These are phyloP conservation scores for Pseudochaenichthys georgianus DNA, from an alignment of 2,797 vertebrate genomes.

Conservation along the genomic window DNA sequence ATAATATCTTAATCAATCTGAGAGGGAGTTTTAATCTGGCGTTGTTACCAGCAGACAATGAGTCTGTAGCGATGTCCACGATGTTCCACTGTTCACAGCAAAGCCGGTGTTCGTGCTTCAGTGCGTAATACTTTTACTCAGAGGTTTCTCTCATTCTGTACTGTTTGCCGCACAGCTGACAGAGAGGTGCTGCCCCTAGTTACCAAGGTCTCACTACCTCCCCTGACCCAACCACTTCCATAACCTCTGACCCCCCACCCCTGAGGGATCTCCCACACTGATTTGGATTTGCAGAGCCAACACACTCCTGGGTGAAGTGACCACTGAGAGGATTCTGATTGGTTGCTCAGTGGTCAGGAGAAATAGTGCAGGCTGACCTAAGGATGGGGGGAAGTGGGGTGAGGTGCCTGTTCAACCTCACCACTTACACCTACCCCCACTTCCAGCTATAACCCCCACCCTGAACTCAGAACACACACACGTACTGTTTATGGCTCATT, in stretches of 20 bases:
- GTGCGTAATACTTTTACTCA: constrained; percentile 11
- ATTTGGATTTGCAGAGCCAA: constrained; percentile 44
- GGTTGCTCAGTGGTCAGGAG: constrained; percentile 24
- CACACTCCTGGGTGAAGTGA: constrained; percentile 43
- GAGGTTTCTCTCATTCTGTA: constrained; percentile 12
- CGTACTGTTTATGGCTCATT: neutral
- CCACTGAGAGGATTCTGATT: constrained; percentile 27
- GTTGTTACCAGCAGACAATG: too few species aligned
- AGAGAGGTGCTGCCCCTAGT: constrained; percentile 24
- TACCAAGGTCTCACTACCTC: constrained; percentile 50
- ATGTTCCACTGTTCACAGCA: neutral
- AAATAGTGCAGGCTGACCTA: neutral
- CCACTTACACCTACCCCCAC: neutral
- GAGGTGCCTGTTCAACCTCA: neutral
- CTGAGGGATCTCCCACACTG: constrained; percentile 44
- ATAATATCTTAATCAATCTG: neutral
- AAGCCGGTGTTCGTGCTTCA: constrained; percentile 39
- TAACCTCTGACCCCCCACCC: constrained; percentile 43
- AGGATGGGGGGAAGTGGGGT: neutral
- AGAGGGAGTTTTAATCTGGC: neutral
- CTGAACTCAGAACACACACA: neutral
- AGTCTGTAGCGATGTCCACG: neutral
- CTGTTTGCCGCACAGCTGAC: constrained; percentile 14
- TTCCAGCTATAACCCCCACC: neutral
- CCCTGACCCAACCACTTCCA: constrained; percentile 36